Evolutionary conservation across 1,140 invertebrate species (phyloP), one percentile per base, ranked within the genome.

Genomic region (Drosophila simulans): DNA sequence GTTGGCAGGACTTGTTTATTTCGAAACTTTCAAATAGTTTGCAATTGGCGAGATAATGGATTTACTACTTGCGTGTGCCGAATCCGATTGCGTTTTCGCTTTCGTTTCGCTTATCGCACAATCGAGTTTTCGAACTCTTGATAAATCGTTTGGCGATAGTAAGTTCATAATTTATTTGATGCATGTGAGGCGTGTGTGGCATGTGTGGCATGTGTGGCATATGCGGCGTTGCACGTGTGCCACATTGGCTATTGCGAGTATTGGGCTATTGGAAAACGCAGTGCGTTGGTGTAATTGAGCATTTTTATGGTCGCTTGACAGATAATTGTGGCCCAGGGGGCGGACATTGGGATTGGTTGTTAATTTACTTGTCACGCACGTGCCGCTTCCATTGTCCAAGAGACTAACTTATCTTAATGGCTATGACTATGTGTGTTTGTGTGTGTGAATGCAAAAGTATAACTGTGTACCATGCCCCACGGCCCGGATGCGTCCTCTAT

Each of bases 321-420:
- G 81, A 84, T 84, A 84, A 84, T 84, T 72, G 76, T 56, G 48
- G 49, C 68, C 57, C 39, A 17, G 37, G 48, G 53, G 22, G 15
- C 45, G 31, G 31, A 17, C n/a, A 10, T n/a, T 54, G 45, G 51
- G 46, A 43, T 42, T 60, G 25, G 35, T 22, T 70, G 53, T 52
- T 65, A 70, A 81, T 81, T 82, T 81, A 62, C 53, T 82, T 77
- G 73, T 75, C 79, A 73, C 79, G 79, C 80, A 83, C 80, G 80
- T 83, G 80, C 76, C 49, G 60, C 31, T 54, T 45, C 53, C 71
- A 84, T 71, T 71, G 76, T 71, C 73, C 56, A 54, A 71, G 76
- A 63, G 65, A 76, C 79, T 84, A 72, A 55, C 62, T 68, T 68
- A 68, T 65, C 64, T 27, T 64, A 68, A 65, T 52, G 60, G 15